Evolutionary conservation across 2,888 invertebrate genomes (phyloP), one percentile per base, ranked within the genome.

Genomic region (Melieria picta): DNA sequence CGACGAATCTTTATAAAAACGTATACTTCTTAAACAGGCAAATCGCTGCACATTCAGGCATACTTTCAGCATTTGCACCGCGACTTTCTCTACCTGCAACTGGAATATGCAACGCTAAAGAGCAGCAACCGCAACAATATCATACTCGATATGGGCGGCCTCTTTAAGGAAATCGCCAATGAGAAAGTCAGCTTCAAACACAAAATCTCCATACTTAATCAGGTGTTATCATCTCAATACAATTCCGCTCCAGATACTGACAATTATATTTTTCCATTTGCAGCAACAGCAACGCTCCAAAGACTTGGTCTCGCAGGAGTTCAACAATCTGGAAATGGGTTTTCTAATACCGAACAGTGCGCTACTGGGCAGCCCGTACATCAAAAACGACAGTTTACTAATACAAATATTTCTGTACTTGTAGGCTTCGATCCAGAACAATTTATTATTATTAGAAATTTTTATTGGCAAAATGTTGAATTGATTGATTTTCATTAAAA

Each of bases 321-420:
- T 87, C 46, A 79, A 75, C 30, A 85, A 82, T 69, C 78, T 83
- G 5, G 84, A 84, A 64, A 85, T 85, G 55, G 89, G 89, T 0
- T 88, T 89, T 48, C 86, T 88, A 43, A 88, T 90, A 77, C 88
- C 89, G 3, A 88, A 88, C 72, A 86, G 87, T 72, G 88, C 88
- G 4, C 82, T 90, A 61, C 79, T 86, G 16, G 84, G 85, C 50
- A 83, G 86, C 66, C 83, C 88, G 60, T 90, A 88, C 77, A 83
- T 89, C 42, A 84, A 85, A 72, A 84, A 88, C 77, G 87, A 89
- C 76, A 83, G 85, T 69, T 80, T 90, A 65, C 81, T 90, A 75
- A 84, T 90, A 78, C 90, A 90, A 85, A 82, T 90, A 64, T 87
- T 88, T 76, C 86, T 90, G 70, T 90, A 88, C 85, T 85, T 90